Evolutionary conservation across 2,888 invertebrate genomes (phyloP).

Genomic region (Ochropleura leucogaster): DNA sequence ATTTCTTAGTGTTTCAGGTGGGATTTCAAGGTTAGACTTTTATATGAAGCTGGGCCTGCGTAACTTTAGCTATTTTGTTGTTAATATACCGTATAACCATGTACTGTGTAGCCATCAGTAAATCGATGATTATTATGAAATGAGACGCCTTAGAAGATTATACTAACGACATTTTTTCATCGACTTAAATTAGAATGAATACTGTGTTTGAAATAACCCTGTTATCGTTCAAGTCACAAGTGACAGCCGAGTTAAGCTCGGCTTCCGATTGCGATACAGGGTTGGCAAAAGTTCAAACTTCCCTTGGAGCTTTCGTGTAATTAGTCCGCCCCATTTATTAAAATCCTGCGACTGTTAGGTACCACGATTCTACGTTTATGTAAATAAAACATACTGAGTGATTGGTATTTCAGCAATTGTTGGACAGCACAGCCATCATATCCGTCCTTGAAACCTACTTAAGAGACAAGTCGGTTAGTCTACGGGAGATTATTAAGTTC

Average conservation of each 20-base stretch:
- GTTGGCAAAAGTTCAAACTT: background rate
- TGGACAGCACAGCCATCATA: constrained; percentile 98
- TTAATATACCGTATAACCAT: background rate
- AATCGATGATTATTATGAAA: background rate
- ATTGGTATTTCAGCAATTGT: constrained; percentile 92
- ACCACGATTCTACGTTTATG: background rate
- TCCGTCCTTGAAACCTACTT: constrained; percentile 96
- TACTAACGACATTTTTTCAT: background rate
- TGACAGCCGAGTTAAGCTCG: background rate
- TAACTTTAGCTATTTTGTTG: background rate
- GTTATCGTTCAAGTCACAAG: background rate
- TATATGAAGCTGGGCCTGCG: background rate
- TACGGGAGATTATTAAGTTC: constrained; percentile 93
- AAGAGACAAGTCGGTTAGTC: constrained; percentile 89
- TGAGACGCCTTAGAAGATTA: background rate
- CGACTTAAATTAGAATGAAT: background rate
- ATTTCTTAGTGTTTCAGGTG: background rate
- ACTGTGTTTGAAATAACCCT: background rate
- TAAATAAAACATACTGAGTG: constrained; percentile 5
- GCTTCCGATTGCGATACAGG: background rate
- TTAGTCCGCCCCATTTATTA: background rate
- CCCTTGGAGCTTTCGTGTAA: background rate
- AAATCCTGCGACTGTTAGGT: background rate
- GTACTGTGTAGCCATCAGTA: background rate
- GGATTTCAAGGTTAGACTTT: background rate